Base-by-base conservation (phyloP, 2,888 invertebrate species). In the Acleris cristana region DNA sequence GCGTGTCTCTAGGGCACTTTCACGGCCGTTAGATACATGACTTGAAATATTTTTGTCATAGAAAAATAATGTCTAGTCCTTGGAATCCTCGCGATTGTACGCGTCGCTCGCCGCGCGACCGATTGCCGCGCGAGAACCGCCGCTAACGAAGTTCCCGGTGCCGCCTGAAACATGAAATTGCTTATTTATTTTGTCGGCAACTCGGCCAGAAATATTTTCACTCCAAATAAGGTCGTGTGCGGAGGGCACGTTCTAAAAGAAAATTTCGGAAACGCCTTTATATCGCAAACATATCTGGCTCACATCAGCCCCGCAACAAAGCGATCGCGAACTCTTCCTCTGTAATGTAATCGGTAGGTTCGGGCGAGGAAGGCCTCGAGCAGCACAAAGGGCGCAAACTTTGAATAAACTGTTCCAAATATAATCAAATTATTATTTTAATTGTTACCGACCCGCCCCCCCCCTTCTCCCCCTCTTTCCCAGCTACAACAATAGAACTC, bases 371-470 rank as follows among this genome's bases (percentile, higher is more conserved):
- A 21, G 21, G 21, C 23, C 12, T n/a, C 40, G 55, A 16, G 55
- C 44, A 8, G 14, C 30, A 40, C 21, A 26, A 34, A 16, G n/a
- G 23, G 26, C 55, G 26, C 60, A 7, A 65, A 65, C 60, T 65
- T 61, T 61, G 55, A 51, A 61, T 51, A 60, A 65, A 55, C 65
- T 21, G 60, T 26, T 61, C 55, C 21, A 26, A 61, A 61, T 55
- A 51, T n/a, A 60, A 51, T 55, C 16, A 19, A 60, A 65, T 61
- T 60, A 60, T 60, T 65, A 60, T 60, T 65, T 18, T 60, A 65
- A 65, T 51, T 55, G 55, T 40, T 34, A 54, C 18, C 19, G 26
- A 44, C 40, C 40, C 26, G 7, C 23, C 40, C 26, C 10, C 23
- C 23, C 40, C 18, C 40, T 21, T 6, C 49, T 4, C 30, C 16